Conservation (phyloP, 2,797 vertebrate genomes). For the Cottoperca gobio region DNA sequence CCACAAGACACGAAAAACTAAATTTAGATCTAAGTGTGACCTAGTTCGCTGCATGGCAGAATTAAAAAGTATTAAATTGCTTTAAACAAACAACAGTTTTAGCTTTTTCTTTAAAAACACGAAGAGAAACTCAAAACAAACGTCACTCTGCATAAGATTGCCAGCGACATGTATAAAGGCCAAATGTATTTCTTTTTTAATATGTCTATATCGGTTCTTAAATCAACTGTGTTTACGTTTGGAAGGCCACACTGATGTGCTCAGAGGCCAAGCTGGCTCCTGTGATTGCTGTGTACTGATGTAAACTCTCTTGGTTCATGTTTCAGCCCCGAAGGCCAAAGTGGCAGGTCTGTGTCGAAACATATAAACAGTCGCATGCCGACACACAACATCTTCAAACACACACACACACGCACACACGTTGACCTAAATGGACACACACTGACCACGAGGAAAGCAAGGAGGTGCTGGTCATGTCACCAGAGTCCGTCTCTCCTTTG, state of each 20-base stretch:
- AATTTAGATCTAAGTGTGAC: background rate
- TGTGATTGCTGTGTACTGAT: conserved; percentile 65
- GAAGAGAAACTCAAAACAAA: conserved; percentile 55
- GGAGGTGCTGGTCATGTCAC: conserved; percentile 25
- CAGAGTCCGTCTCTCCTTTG: conserved; percentile 28
- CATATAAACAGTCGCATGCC: conserved; percentile 59
- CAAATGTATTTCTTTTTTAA: conserved; percentile 74
- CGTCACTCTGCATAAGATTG: conserved; percentile 51
- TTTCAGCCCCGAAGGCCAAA: conserved; percentile 73
- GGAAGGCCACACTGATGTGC: conserved; percentile 58
- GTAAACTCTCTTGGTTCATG: conserved; percentile 68
- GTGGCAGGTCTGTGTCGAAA: conserved; percentile 64
- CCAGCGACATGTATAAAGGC: conserved; percentile 62
- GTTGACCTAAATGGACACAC: background rate
- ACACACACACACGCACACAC: conserved; percentile 26
- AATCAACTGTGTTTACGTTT: conserved; percentile 74
- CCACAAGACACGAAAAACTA: background rate
- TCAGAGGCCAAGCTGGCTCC: conserved; percentile 58
- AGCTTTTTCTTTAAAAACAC: conserved; percentile 41
- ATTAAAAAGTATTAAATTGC: conserved; percentile 10
- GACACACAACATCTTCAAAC: conserved; percentile 39
- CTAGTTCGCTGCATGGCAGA: background rate
- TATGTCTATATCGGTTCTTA: conserved; percentile 51
- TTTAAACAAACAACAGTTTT: conserved; percentile 11
- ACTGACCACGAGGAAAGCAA: conserved; percentile 8